These are phyloP conservation scores for Sylvia atricapilla DNA, from an alignment of 2,113 vertebrate species.

Conservation along the genomic window DNA sequence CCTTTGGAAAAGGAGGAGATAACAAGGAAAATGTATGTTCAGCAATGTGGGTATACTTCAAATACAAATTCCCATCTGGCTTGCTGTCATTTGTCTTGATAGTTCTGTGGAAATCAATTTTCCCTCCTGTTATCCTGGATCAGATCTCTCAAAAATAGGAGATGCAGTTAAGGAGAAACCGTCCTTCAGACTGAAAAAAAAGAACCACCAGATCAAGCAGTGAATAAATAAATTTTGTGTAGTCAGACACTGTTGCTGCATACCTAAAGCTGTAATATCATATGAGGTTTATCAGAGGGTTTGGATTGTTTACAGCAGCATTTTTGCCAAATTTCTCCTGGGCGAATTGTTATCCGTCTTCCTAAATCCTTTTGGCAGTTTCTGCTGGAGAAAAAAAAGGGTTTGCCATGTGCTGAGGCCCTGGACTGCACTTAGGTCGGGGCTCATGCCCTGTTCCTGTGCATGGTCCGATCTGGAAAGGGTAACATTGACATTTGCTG, in stretches of 20 bases:
- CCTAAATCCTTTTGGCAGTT: constrained; percentile 2
- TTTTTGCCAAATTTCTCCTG: neutral
- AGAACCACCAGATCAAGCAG: neutral
- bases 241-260: neutral
- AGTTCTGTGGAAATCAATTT: neutral
- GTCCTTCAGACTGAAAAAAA: neutral
- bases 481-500: accelerated
- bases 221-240: neutral
- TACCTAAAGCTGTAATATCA: constrained; percentile 9
- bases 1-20: neutral
- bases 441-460: neutral
- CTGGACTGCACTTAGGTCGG: neutral
- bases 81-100: neutral
- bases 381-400: neutral
- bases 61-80: neutral
- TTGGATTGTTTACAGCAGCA: neutral
- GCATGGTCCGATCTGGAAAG: neutral
- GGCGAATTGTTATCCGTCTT: constrained; percentile 3
- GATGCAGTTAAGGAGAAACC: neutral
- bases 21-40: neutral
- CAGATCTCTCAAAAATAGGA: neutral
- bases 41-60: neutral
- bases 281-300: constrained; percentile 11
- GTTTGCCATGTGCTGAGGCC: neutral
- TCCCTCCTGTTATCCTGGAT: neutral